These are phyloP conservation scores for Brachymystax lenok DNA, from an alignment of 2,797 vertebrate species.

Conservation along the genomic window DNA sequence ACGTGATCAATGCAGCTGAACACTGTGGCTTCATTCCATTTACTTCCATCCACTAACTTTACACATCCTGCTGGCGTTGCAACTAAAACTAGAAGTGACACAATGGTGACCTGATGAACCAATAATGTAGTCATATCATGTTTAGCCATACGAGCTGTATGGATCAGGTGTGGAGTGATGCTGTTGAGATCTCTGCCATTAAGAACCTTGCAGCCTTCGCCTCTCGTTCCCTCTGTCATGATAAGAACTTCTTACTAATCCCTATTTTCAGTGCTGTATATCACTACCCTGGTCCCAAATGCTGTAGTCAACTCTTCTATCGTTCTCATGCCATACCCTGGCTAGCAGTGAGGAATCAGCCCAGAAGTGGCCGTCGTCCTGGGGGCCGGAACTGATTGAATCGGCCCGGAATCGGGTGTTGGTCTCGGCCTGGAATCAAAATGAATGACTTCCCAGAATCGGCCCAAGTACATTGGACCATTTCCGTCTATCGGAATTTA, in stretches of 20 bases:
- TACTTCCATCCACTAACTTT: neutral
- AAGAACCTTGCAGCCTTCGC: neutral
- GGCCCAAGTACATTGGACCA: too few relatives aligned
- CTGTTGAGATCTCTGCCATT: neutral
- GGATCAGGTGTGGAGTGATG: neutral
- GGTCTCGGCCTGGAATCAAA: too few relatives aligned
- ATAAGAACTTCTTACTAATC: neutral
- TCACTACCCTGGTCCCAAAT: neutral
- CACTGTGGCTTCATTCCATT: neutral
- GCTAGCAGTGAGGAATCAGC: too few relatives aligned
- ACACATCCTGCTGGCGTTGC: neutral
- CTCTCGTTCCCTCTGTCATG: neutral
- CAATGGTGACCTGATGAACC: neutral
- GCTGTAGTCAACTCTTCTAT: neutral
- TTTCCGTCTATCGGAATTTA: too few relatives aligned
- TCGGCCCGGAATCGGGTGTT: too few relatives aligned
- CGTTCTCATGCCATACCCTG: slow-evolving; percentile 5
- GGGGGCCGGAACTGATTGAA: too few relatives aligned
- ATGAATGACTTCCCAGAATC: too few relatives aligned
- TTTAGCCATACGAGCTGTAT: neutral
- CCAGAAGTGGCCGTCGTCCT: too few relatives aligned
- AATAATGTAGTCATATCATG: neutral
- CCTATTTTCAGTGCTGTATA: neutral
- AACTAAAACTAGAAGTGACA: neutral
- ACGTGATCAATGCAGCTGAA: neutral